A percentile compares a stretch with the other conserved stretches of the same genome.
These are phyloP conservation scores for Pogonomyrmex californicus DNA, from an alignment of 1,140 invertebrate species.

Conservation along the genomic window DNA sequence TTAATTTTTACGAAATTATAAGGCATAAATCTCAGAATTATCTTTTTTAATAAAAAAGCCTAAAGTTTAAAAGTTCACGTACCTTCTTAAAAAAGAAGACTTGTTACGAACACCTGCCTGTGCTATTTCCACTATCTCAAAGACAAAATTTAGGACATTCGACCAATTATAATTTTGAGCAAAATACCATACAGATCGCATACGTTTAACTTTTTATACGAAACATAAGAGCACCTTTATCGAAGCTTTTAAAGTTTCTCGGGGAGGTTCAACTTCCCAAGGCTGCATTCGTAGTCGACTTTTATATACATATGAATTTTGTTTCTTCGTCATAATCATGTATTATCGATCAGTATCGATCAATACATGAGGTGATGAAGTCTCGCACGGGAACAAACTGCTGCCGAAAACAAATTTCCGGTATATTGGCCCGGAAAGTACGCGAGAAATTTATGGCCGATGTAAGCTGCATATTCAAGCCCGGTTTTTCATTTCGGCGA, in stretches of 20 bases:
- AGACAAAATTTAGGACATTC: slow-evolving; percentile 18
- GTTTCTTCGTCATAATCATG: slow-evolving; percentile 53
- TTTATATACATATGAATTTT: slow-evolving; percentile 40
- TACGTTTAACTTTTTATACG: slow-evolving; percentile 49
- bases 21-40: slow-evolving; percentile 21
- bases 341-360: slow-evolving; percentile 63
- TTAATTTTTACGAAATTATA: slow-evolving; percentile 13
- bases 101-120: slow-evolving; percentile 27
- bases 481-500: slow-evolving; percentile 43
- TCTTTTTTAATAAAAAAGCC: background rate
- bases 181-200: slow-evolving; percentile 12
- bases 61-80: background rate
- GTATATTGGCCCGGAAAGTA: slow-evolving; percentile 58
- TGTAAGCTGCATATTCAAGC: slow-evolving; percentile 54
- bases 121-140: slow-evolving; percentile 16
- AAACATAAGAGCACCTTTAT: slow-evolving; percentile 35
- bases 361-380: slow-evolving; percentile 39
- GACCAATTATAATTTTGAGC: slow-evolving; percentile 51
- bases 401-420: slow-evolving; percentile 61
- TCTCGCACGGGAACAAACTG: slow-evolving; percentile 23
- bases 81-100: background rate
- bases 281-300: slow-evolving; percentile 30
- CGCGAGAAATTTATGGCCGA: slow-evolving; percentile 55
- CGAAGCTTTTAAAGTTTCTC: slow-evolving; percentile 48
- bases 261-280: slow-evolving; percentile 19